Percentiles rank a stretch among this genome's conserved stretches.
Evolutionary conservation across 2,797 vertebrate genomes (phyloP).

Genomic region (Gila robusta): DNA sequence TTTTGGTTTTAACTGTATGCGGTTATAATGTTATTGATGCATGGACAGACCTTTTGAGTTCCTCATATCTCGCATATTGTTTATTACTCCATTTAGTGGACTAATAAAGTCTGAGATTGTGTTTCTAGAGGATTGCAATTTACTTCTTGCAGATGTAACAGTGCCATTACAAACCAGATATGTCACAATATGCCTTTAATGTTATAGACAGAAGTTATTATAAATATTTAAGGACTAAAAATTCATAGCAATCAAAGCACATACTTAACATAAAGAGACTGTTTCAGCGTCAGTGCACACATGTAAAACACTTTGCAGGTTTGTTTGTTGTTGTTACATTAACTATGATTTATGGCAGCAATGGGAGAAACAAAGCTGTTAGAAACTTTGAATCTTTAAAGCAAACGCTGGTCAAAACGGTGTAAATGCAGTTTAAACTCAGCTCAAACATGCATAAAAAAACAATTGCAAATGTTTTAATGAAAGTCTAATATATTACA

Average conservation of each 20-base stretch:
- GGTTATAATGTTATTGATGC: not conserved
- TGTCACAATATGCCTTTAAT: not conserved
- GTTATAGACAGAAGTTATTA: not conserved
- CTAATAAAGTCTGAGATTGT: constrained; percentile 8
- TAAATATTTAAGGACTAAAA: not conserved
- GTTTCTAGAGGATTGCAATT: not conserved
- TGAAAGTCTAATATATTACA: not conserved
- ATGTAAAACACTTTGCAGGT: too few relatives aligned
- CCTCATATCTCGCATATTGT: not conserved
- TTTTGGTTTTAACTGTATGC: not conserved
- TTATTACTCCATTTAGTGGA: not conserved
- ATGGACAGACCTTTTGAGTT: not conserved
- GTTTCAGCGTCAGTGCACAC: not conserved
- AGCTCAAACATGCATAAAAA: not conserved
- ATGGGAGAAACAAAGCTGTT: too few relatives aligned
- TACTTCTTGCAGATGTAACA: too few relatives aligned
- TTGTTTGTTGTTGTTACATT: too few relatives aligned
- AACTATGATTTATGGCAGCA: too few relatives aligned
- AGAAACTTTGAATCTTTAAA: too few relatives aligned
- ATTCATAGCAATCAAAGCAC: not conserved
- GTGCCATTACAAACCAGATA: not conserved
- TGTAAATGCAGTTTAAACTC: too few relatives aligned
- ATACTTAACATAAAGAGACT: not conserved
- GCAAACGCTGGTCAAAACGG: not conserved
- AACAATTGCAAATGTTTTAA: not conserved